A percentile compares a stretch with the other conserved stretches of the same genome.
phyloP scores from a whole-genome alignment of 2,113 vertebrate genomes.

The Arvicanthis niloticus region DNA sequence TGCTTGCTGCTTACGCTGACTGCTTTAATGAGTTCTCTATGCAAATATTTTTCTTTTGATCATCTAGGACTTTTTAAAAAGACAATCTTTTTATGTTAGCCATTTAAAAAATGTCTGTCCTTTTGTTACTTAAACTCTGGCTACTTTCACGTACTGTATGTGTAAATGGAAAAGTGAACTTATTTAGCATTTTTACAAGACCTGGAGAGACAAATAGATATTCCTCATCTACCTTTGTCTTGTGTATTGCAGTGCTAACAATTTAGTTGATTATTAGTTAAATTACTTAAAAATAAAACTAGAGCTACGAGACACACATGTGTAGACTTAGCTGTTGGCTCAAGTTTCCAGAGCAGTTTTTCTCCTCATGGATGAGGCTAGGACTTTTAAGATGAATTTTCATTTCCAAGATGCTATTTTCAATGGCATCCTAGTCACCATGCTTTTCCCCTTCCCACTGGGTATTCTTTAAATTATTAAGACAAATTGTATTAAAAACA shows the following conservation, averaged over 20 bases:
- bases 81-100: not conserved
- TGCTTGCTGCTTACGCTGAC: not conserved
- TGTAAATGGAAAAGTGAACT: not conserved
- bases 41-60: not conserved
- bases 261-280: not conserved
- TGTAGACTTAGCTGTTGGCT: not conserved
- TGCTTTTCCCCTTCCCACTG: not conserved
- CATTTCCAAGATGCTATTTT: not conserved
- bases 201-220: not conserved
- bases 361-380: not conserved
- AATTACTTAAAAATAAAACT: not conserved
- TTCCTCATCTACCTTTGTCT: not conserved
- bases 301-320: not conserved
- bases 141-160: not conserved
- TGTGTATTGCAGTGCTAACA: not conserved
- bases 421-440: not conserved
- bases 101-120: not conserved
- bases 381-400: not conserved
- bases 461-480: not conserved
- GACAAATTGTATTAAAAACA: too few species aligned
- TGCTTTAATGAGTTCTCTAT: not conserved
- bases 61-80: not conserved
- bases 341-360: not conserved
- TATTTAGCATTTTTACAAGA: not conserved
- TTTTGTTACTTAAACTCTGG: not conserved